phyloP scores from a whole-genome alignment of 2,888 invertebrate genomes.

The Nematopogon swammerdamellus region DNA sequence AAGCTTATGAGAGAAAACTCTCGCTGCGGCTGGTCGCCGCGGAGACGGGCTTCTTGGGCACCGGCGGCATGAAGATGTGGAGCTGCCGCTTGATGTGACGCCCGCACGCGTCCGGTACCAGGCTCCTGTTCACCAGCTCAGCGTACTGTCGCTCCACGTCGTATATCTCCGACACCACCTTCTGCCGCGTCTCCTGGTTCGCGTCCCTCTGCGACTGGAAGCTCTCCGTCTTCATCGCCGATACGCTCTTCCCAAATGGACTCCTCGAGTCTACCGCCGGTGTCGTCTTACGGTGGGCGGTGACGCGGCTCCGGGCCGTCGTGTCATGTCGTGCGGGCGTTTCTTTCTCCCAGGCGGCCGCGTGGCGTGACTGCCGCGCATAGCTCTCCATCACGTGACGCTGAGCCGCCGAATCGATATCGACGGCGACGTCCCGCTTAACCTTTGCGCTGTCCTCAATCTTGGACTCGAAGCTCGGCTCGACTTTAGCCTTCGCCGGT shows the following conservation, averaged over 20 bases:
- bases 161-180: conserved; percentile 31
- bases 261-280: too few relatives aligned
- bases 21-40: conserved; percentile 28
- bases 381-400: conserved; percentile 48
- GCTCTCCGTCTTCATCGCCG: conserved; percentile 29
- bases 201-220: conserved; percentile 25
- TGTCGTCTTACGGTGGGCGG: conserved; percentile 31
- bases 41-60: conserved; percentile 45
- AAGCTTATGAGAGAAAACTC: conserved; percentile 31
- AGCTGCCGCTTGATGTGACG: conserved; percentile 58
- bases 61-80: conserved; percentile 71
- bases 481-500: conserved; percentile 26
- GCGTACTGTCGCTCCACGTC: conserved; percentile 44
- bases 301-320: conserved; percentile 5
- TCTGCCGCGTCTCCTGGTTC: conserved; percentile 34
- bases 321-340: too few relatives aligned
- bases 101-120: conserved; percentile 36
- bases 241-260: too few relatives aligned
- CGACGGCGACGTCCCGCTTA: conserved; percentile 39
- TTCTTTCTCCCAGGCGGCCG: conserved; percentile 12
- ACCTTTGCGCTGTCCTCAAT: conserved; percentile 27
- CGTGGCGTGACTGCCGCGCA: conserved; percentile 48
- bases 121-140: conserved; percentile 37
- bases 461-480: conserved; percentile 29
- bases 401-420: conserved; percentile 33